Evolutionary conservation across 2,797 vertebrate genomes (phyloP), one percentile per base, ranked within the genome.

Genomic region (Lycodopsis pacificus): DNA sequence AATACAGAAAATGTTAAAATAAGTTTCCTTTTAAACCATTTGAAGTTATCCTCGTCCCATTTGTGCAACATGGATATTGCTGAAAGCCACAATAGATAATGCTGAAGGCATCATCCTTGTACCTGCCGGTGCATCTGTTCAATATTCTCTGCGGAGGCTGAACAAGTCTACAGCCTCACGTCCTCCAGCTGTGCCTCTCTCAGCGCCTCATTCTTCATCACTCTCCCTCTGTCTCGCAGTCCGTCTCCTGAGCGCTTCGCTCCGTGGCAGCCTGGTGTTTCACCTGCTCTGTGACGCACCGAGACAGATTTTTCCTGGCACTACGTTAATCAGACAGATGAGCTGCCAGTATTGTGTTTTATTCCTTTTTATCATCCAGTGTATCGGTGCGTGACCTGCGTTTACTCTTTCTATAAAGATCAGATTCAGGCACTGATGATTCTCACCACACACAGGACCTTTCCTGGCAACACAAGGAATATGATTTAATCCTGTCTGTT

Each of bases 241-340:
- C 58, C 51, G 73, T 72, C 70, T 71, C 71, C 27, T 44, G 69
- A 15, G 70, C 3, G 48, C 22, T 32, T 11, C 9, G 1, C 46
- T 70, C 48, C 0, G 0, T 19, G 25, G 27, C 25, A 20, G 65
- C 56, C 69, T 15, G 34, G n/a, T 66, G 65, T 73, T 77, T 54
- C 54, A 27, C 68, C 58, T 27, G 51, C 76, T 70, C 83, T 62
- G 51, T 79, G 76, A 53, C 7, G 32, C 42, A 54, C 65, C 11
- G 49, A 64, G 36, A 72, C 70, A 64, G 53, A 84, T 80, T 82
- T 80, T 48, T 13, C 56, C 61, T 53, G 71, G 58, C 66, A 44
- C 34, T 59, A 7, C 61, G 83, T 81, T 84, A 79, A 89, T 86
- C 81, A 73, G 19, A 85, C 58, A 78, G 80, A 89, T 90, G 77